Evolutionary conservation across 2,113 vertebrate genomes (phyloP), one percentile per base, ranked within the genome.

Genomic region (Cochlearius cochlearius): DNA sequence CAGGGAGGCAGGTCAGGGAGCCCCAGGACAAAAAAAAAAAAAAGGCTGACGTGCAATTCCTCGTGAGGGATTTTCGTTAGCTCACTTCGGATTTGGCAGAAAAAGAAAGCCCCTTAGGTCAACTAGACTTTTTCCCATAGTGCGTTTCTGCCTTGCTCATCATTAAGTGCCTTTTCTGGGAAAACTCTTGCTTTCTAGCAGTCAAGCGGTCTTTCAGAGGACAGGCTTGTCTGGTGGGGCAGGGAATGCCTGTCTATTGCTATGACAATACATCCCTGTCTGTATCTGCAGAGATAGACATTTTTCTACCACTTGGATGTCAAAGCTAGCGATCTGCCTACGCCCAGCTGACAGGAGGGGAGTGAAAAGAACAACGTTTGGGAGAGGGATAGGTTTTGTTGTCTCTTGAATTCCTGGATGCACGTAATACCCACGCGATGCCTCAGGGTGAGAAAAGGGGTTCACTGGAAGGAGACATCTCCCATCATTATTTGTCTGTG

Each of bases 51-150:
- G 0, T 26, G 15, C 14, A 58, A 5, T 38, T 88, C 34, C 41
- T 45, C 0, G 0, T 7, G 29, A 26, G 29, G n/a, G 15, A 10
- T 72, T 82, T 67, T 62, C 0, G 0, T 63, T 50, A 52, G 7
- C n/a, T 85, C 10, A 2, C 36, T 62, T 74, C 2, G 0, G 21
- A 34, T 83, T 79, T 88, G 67, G 66, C n/a, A 60, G 52, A 45
- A 80, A 11, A 72, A 59, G 2, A 38, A 58, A 1, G 10, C 38
- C 38, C 36, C 68, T 76, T 36, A 32, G 38, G 45, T 43, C 23
- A 77, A 3, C 30, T 19, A 43, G 53, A 29, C 34, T 73, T 82
- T 76, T 82, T 63, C 39, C 20, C 25, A 45, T 12, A n/a, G 15
- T 7, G 29, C 2, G 0, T 45, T 69, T 86, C 68, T 90, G 81